Conservation (phyloP, 2,113 vertebrate species). For the Ceyx melanurus region DNA sequence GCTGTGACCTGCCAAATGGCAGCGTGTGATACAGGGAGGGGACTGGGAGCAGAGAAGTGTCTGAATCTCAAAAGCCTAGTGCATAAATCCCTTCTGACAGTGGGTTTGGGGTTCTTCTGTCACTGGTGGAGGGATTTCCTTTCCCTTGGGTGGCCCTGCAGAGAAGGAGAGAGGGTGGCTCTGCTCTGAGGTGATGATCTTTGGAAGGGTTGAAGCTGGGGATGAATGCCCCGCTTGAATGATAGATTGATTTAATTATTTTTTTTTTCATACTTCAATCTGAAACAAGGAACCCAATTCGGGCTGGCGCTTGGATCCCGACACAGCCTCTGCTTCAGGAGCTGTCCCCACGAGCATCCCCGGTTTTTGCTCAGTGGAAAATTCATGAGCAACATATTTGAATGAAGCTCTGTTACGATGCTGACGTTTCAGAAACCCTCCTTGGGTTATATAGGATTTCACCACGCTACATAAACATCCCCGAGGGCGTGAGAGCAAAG, state of each 20-base stretch:
- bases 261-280: neutral
- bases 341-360: neutral
- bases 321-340: neutral
- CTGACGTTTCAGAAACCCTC: rapidly evolving
- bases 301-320: neutral
- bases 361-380: neutral
- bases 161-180: neutral
- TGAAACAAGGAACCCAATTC: neutral
- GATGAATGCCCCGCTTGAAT: neutral
- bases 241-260: too few relatives aligned
- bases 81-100: neutral
- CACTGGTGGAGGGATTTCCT: neutral
- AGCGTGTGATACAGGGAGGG: neutral
- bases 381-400: neutral
- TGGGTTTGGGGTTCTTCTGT: neutral
- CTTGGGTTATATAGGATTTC: neutral
- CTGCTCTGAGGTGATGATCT: neutral
- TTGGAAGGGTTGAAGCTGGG: neutral
- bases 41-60: neutral
- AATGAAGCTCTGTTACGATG: neutral
- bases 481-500: rapidly evolving
- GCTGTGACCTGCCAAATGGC: neutral
- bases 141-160: neutral
- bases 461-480: rapidly evolving
- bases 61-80: neutral